These are phyloP conservation scores for Pandemis corylana DNA, from an alignment of 2,888 invertebrate species.

Conservation along the genomic window DNA sequence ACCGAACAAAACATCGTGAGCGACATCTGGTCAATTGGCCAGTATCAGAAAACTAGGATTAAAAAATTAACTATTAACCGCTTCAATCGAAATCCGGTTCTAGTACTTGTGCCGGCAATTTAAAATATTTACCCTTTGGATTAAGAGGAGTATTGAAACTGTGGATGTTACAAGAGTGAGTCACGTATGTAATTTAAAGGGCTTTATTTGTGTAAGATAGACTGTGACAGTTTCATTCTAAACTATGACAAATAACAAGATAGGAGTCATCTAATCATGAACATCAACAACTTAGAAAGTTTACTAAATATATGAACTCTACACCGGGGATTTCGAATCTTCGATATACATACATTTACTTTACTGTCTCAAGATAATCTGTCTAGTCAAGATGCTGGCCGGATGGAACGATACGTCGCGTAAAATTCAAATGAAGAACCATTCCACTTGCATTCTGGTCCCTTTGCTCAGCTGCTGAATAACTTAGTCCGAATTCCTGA, in stretches of 20 bases:
- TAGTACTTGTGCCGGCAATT: background rate
- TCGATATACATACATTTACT: background rate
- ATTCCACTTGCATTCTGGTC: background rate
- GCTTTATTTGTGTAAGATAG: constrained; percentile 1
- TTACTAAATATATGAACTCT: background rate
- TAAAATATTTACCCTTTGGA: background rate
- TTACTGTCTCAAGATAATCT: too few relatives aligned
- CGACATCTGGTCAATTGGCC: background rate
- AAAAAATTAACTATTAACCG: background rate
- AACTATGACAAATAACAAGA: background rate
- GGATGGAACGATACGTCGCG: background rate
- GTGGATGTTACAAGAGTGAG: background rate
- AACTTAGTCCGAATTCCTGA: constrained; percentile 32
- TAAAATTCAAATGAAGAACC: constrained; percentile 2
- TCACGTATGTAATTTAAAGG: background rate
- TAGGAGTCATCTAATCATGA: background rate
- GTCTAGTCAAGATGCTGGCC: background rate
- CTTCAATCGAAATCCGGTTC: background rate
- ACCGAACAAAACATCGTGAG: background rate
- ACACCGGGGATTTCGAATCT: background rate
- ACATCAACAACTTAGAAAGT: background rate
- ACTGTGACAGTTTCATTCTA: background rate
- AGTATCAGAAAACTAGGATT: background rate
- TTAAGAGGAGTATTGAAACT: background rate
- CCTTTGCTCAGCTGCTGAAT: constrained; percentile 30